These are phyloP conservation scores for Loriculus beryllinus DNA, from an alignment of 2,797 vertebrate species.

Conservation along the genomic window DNA sequence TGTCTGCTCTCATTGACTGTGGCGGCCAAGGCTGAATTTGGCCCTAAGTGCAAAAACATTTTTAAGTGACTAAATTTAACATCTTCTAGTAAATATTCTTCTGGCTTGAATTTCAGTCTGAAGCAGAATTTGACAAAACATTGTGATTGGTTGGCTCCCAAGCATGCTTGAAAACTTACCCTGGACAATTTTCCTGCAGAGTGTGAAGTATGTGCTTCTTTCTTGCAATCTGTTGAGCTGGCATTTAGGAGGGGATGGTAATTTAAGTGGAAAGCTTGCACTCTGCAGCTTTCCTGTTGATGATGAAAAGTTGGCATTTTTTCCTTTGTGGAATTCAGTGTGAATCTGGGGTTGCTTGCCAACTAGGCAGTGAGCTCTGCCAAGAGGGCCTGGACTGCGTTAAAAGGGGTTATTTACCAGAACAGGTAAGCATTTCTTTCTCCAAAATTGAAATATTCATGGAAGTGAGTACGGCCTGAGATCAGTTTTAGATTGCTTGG, in stretches of 20 bases:
- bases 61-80: slow-evolving; percentile 63
- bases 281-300: slow-evolving; percentile 51
- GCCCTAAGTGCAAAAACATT: slow-evolving; percentile 47
- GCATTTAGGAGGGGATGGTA: slow-evolving; percentile 40
- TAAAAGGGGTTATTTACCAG: slow-evolving; percentile 27
- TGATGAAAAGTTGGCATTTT: slow-evolving; percentile 64
- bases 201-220: slow-evolving; percentile 56
- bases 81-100: slow-evolving; percentile 63
- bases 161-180: slow-evolving; percentile 45
- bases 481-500: slow-evolving; percentile 2
- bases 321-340: slow-evolving; percentile 60
- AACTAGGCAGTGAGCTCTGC: slow-evolving; percentile 9
- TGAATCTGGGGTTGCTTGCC: slow-evolving; percentile 65
- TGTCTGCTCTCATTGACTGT: neutral
- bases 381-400: neutral
- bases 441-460: slow-evolving; percentile 19
- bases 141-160: slow-evolving; percentile 65
- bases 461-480: neutral
- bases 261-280: slow-evolving; percentile 46
- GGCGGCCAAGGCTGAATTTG: slow-evolving; percentile 15
- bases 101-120: slow-evolving; percentile 51
- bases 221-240: slow-evolving; percentile 51
- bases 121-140: slow-evolving; percentile 55
- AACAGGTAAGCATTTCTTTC: slow-evolving; percentile 52
- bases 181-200: slow-evolving; percentile 36